These are phyloP conservation scores for Larimichthys polyactis DNA, from an alignment of 2,113 vertebrate species.

Conservation along the genomic window DNA sequence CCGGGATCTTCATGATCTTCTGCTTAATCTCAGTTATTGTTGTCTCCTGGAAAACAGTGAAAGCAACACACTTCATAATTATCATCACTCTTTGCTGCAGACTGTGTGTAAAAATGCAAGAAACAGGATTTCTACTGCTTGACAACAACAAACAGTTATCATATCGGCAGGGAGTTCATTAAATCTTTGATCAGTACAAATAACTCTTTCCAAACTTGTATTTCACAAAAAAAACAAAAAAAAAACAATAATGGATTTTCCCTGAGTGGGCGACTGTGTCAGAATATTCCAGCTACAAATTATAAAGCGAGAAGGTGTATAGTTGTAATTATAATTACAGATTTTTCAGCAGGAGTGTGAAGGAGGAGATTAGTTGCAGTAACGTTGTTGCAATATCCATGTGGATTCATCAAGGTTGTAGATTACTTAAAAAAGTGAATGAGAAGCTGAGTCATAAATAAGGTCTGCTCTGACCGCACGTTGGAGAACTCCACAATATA, in stretches of 20 bases:
- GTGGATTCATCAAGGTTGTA: background rate
- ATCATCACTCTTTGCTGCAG: background rate
- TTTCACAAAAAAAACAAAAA: background rate
- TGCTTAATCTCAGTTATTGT: constrained; percentile 99
- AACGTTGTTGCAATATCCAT: constrained; percentile 1
- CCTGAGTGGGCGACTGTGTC: background rate
- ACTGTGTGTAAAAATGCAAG: constrained; percentile 5
- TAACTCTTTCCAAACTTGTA: constrained; percentile 9
- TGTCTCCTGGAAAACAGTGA: constrained; percentile 88
- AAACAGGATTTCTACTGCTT: background rate
- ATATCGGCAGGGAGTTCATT: background rate
- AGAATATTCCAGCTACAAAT: constrained; percentile 15
- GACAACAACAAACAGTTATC: background rate
- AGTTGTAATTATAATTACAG: background rate
- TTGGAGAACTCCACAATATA: background rate
- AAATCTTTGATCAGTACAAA: constrained; percentile 25
- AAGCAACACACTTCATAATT: constrained; percentile 3
- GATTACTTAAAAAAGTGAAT: constrained; percentile 10
- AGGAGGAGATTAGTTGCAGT: constrained; percentile 1
- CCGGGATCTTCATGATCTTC: constrained; percentile 97
- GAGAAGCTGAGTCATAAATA: constrained; percentile 19
- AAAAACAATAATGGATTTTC: background rate
- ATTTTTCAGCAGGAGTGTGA: background rate
- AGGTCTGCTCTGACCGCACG: background rate
- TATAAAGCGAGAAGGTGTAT: background rate